Percentiles rank a stretch among this genome's conserved stretches.
Conservation (phyloP, 2,888 invertebrate genomes). For the Mesorhabditis spiculigera region DNA sequence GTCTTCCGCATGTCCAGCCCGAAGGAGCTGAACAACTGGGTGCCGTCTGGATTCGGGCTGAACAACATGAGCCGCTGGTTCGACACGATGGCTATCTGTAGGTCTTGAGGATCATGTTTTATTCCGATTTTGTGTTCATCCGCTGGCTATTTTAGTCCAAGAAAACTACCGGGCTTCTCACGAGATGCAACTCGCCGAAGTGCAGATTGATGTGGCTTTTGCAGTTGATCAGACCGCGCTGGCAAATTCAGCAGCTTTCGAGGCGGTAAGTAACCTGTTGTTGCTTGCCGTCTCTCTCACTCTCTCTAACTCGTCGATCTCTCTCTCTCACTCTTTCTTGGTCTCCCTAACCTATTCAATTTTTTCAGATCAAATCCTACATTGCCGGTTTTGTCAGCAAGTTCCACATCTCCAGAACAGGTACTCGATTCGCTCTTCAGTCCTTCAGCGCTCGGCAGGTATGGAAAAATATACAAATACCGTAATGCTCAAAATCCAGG, state of each 20-base stretch:
- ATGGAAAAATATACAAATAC: not conserved
- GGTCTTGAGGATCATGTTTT: too few species aligned
- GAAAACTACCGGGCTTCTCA: not conserved
- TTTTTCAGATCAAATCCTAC: constrained; percentile 1
- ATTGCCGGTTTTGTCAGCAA: not conserved
- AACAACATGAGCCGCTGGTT: too few species aligned
- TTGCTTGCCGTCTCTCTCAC: too few species aligned
- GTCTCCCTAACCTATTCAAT: too few species aligned
- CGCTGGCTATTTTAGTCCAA: not conserved
- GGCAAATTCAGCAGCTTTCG: not conserved
- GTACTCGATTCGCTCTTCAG: not conserved
- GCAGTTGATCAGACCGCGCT: not conserved
- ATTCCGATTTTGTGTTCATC: not conserved
- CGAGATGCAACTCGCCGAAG: constrained; percentile 5
- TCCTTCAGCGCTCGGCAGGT: not conserved
- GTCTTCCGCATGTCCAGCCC: too few species aligned
- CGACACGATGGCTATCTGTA: too few species aligned
- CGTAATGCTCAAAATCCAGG: not conserved
- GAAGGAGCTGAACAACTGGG: too few species aligned
- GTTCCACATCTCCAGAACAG: not conserved
- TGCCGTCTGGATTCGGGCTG: too few species aligned
- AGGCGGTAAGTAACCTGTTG: not conserved
- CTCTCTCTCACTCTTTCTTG: too few species aligned
- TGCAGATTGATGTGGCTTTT: not conserved
- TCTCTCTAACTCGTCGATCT: too few species aligned